Base-by-base conservation (phyloP, 1,140 invertebrate genomes). In the Tribolium castaneum region DNA sequence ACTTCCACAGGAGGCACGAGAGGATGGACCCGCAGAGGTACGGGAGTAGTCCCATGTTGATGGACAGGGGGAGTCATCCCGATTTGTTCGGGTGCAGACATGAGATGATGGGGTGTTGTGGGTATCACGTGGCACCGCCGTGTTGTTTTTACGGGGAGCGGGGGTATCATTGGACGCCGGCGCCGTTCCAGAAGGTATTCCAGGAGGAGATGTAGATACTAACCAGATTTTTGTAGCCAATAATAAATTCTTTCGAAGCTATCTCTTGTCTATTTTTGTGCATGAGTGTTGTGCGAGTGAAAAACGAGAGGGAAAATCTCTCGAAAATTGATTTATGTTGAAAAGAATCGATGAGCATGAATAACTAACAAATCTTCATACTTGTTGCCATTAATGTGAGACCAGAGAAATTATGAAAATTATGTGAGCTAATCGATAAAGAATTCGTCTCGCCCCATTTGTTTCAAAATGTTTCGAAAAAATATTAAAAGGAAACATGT, bases 11-110 rank as follows among this genome's bases (percentile, higher is more conserved):
- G 52, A 79, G 86, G n/a, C 87, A 87, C 73, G 87, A 87, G 78
- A 78, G 86, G 22, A 82, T 83, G n/a, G 86, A 87, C 81, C 86
- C 87, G 0, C 85, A 86, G 75, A 79, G 86, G 16, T 88, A 88
- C 66, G 87, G 87, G 5, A 87, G 86, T 72, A 87, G 83, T 73
- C 85, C 85, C 1, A 84, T 86, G 84, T 66, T 88, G 54, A 83
- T 86, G 80, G 85, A 84, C n/a, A 75, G 81, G 52, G 86, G 86
- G 6, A 87, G 83, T 80, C 85, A 86, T 76, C 84, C 85, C 0
- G 83, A 87, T 80, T 81, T 86, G 39, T 86, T 85, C 59, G 77
- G 81, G 62, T 85, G 70, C 75, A 80, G 83, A 19, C 82, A 84
- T 59, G 84, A 84, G 70, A 79, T 80, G 62, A 56, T 80, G 62